Percentiles rank a stretch among this genome's conserved stretches.
These are phyloP conservation scores for Neotoxoptera formosana DNA, from an alignment of 1,140 invertebrate genomes.

Conservation along the genomic window DNA sequence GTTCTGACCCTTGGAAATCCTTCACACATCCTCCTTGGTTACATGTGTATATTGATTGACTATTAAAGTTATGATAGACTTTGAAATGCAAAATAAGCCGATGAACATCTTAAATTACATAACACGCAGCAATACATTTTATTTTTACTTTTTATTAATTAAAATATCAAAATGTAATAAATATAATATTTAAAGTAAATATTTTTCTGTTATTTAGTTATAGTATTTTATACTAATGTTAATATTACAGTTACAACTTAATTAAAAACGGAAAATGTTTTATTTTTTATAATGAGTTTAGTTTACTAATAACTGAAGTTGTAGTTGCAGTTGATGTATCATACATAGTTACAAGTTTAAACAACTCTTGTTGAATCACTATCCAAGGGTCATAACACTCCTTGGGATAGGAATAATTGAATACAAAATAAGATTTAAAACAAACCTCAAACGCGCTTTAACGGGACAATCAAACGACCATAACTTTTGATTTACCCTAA, in stretches of 20 bases:
- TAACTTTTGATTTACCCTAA: background rate
- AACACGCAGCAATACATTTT: background rate
- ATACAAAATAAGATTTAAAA: background rate
- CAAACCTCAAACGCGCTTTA: background rate
- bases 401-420: background rate
- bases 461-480: background rate
- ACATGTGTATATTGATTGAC: background rate
- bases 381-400: background rate
- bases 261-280: too few relatives aligned
- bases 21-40: background rate
- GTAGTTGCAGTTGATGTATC: background rate
- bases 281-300: background rate
- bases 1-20: background rate
- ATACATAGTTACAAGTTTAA: background rate
- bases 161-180: background rate
- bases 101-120: background rate
- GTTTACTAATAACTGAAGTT: background rate
- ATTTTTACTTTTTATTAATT: background rate
- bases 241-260: too few relatives aligned
- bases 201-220: too few relatives aligned
- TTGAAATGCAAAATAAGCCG: background rate
- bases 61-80: background rate
- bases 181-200: too few relatives aligned
- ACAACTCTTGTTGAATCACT: background rate
- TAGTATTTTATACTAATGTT: too few relatives aligned